phyloP scores from a whole-genome alignment of 2,888 invertebrate genomes.

The Metopia argyrocephala region DNA sequence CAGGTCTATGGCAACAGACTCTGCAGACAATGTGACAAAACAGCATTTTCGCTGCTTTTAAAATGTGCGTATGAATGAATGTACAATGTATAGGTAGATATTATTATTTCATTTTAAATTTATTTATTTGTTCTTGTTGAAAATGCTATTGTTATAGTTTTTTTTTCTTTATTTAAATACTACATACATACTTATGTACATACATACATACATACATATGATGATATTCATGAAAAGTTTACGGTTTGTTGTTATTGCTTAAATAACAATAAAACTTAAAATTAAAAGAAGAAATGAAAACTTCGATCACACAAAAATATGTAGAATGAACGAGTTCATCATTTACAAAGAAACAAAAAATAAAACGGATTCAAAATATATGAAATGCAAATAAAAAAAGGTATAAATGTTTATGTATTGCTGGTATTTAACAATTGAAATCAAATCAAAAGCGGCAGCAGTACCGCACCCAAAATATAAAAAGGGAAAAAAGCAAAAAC shows the following conservation, averaged over 20 bases:
- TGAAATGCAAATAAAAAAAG: slow-evolving; percentile 51
- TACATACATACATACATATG: neutral
- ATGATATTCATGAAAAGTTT: neutral
- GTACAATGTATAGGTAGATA: neutral
- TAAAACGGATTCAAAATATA: slow-evolving; percentile 26
- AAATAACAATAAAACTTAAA: neutral
- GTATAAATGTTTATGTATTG: slow-evolving; percentile 34
- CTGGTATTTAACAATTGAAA: slow-evolving; percentile 53
- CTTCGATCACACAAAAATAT: slow-evolving; percentile 1
- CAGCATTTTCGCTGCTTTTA: neutral
- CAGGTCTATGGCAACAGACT: neutral
- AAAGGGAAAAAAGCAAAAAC: slow-evolving; percentile 14
- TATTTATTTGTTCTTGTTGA: neutral
- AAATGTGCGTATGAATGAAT: neutral
- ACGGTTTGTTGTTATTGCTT: neutral
- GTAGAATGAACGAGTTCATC: slow-evolving; percentile 34
- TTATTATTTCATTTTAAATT: neutral
- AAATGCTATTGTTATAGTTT: no score
- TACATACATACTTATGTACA: no score
- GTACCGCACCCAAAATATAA: slow-evolving; percentile 44
- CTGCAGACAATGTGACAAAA: neutral
- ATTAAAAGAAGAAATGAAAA: neutral
- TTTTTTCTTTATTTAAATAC: no score
- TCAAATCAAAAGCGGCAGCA: slow-evolving; percentile 48
- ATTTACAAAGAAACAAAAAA: slow-evolving; percentile 12